These are phyloP conservation scores for Mionectes olivaceus DNA, from an alignment of 2,797 vertebrate species.

Conservation along the genomic window DNA sequence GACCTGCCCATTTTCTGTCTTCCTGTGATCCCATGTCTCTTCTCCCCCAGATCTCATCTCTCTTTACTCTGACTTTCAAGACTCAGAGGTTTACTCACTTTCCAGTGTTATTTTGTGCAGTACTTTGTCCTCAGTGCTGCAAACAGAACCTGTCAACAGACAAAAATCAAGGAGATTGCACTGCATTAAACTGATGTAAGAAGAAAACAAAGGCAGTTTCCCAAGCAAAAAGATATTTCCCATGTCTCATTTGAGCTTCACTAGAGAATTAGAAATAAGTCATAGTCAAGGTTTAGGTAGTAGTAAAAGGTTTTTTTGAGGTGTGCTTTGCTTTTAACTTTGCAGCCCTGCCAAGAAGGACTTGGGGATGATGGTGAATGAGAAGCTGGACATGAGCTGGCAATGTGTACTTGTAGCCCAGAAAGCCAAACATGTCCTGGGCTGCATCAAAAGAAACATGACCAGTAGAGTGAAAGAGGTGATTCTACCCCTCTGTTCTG, in stretches of 20 bases:
- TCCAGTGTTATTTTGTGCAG: background rate
- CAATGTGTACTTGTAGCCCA: background rate
- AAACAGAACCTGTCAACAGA: background rate
- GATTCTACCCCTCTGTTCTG: background rate
- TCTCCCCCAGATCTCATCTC: background rate
- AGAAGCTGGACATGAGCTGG: background rate
- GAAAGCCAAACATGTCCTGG: background rate
- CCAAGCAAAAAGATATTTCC: background rate
- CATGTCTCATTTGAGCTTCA: background rate
- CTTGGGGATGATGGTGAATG: background rate
- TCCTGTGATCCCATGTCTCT: background rate
- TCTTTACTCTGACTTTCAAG: background rate
- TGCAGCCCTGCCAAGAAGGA: accelerated
- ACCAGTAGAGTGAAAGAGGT: background rate
- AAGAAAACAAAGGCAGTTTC: background rate
- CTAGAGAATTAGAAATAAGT: background rate
- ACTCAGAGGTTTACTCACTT: background rate
- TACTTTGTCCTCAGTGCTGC: background rate
- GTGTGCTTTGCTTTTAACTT: background rate
- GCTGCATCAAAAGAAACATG: background rate
- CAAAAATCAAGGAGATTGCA: background rate
- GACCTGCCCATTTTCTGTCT: background rate
- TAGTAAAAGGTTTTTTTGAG: background rate
- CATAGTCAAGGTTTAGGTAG: background rate
- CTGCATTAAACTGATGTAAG: background rate